Conservation (phyloP, 2,888 invertebrate species). For the Pyrochroa serraticornis region DNA sequence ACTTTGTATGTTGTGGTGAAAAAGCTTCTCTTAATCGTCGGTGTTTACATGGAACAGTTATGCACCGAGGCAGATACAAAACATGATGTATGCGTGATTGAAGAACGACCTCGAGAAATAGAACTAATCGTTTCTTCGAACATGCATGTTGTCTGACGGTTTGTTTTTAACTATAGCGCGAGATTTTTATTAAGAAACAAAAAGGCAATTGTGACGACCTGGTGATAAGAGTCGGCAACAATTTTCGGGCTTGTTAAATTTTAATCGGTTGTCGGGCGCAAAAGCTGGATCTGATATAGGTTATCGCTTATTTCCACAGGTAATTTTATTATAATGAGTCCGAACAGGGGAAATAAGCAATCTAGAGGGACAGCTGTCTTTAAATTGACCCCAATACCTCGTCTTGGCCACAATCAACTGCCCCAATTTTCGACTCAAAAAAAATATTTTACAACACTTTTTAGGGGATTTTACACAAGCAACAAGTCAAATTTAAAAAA, state of each 20-base stretch:
- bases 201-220: slow-evolving; percentile 7
- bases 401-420: not conserved
- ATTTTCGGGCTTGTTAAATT: slow-evolving; percentile 22
- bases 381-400: slow-evolving; percentile 31
- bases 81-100: slow-evolving; percentile 37
- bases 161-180: not conserved
- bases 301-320: slow-evolving; percentile 41
- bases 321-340: slow-evolving; percentile 45
- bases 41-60: not conserved
- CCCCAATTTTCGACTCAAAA: no score
- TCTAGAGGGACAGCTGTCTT: slow-evolving; percentile 44
- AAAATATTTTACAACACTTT: no score
- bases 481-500: no score
- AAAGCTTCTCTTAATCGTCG: no score
- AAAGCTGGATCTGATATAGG: slow-evolving; percentile 31
- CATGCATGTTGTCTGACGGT: slow-evolving; percentile 38
- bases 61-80: slow-evolving; percentile 8
- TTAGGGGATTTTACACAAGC: no score
- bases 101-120: slow-evolving; percentile 44
- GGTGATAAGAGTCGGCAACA: slow-evolving; percentile 4
- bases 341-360: slow-evolving; percentile 44
- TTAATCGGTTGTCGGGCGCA: slow-evolving; percentile 37
- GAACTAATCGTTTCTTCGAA: slow-evolving; percentile 46
- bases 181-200: slow-evolving; percentile 7
- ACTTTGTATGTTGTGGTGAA: no score